Evolutionary conservation across 1,140 invertebrate species (phyloP), one percentile per base, ranked within the genome.

Genomic region (Delia radicum): DNA sequence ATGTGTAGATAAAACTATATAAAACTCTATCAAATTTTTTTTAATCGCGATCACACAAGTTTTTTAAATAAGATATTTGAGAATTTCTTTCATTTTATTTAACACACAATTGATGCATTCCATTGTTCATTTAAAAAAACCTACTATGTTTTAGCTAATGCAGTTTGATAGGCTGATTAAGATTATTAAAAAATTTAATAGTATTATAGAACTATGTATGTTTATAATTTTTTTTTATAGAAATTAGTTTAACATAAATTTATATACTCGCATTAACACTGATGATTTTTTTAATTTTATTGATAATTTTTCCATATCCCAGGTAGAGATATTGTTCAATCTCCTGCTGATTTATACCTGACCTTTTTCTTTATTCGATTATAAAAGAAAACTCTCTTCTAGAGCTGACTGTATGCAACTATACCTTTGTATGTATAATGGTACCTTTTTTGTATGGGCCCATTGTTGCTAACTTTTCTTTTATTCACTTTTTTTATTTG

Each of bases 341-440:
- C 28, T 65, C 62, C 62, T 65, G 62, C 62, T 65, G 62, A 28
- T 65, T 65, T 65, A 65, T 65, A 65, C 62, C 62, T 65, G 62
- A 28, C 62, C 27, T 65, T 65, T 65, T 65, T 28, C 0, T 8
- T 28, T 26, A 28, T 13, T 18, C 12, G 5, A 27, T 13, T 15
- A 21, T 28, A 10, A 26, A 65, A 2, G 26, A 3, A 15, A n/a
- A 65, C 27, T 5, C 8, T 42, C 10, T 12, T 42, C 37, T 42
- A 42, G 37, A 12, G 37, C 37, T 5, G 21, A 5, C n/a, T 62
- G 61, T 26, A 26, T 62, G 46, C 7, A 5, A 28, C 26, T 10
- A 65, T 26, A 28, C 13, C 29, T 28, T 28, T 63, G 24, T 27
- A 15, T 28, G 26, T 65, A 8, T 61, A 5, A 21, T 18, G 3